A percentile compares a stretch with the other conserved stretches of the same genome.
These are phyloP conservation scores for Tortrix viridana DNA, from an alignment of 2,888 invertebrate genomes.

Conservation along the genomic window DNA sequence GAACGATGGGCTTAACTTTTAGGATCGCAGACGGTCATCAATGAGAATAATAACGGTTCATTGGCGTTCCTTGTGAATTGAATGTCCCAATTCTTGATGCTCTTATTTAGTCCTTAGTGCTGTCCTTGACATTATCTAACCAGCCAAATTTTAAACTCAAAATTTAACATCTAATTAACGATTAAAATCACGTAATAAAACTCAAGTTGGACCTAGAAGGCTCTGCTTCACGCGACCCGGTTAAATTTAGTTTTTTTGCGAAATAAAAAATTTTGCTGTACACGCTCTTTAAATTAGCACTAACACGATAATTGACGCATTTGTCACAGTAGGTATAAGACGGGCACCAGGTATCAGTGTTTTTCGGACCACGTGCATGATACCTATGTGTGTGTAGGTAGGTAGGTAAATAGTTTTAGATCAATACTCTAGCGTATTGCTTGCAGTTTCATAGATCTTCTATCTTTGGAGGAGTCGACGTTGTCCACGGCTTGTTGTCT, in stretches of 20 bases:
- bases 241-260: background rate
- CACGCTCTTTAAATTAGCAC: slow-evolving; percentile 16
- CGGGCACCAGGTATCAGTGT: no score
- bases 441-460: slow-evolving; percentile 22
- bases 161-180: no score
- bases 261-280: slow-evolving; percentile 2
- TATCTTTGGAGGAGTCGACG: slow-evolving; percentile 58
- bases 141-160: no score
- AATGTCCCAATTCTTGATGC: slow-evolving; percentile 19
- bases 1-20: slow-evolving; percentile 60
- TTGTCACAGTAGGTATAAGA: background rate
- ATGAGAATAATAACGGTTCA: slow-evolving; percentile 38
- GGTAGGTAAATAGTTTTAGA: background rate
- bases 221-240: no score
- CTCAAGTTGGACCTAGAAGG: no score
- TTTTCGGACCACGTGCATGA: no score
- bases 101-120: background rate
- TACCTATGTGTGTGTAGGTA: no score
- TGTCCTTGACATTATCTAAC: no score
- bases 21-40: slow-evolving; percentile 40
- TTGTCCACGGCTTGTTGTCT: slow-evolving; percentile 64
- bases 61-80: slow-evolving; percentile 15
- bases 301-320: slow-evolving; percentile 15
- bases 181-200: no score
- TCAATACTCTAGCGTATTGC: slow-evolving; percentile 7